Evolutionary conservation across 2,113 vertebrate genomes (phyloP), one percentile per base, ranked within the genome.

Genomic region (Prinia subflava): DNA sequence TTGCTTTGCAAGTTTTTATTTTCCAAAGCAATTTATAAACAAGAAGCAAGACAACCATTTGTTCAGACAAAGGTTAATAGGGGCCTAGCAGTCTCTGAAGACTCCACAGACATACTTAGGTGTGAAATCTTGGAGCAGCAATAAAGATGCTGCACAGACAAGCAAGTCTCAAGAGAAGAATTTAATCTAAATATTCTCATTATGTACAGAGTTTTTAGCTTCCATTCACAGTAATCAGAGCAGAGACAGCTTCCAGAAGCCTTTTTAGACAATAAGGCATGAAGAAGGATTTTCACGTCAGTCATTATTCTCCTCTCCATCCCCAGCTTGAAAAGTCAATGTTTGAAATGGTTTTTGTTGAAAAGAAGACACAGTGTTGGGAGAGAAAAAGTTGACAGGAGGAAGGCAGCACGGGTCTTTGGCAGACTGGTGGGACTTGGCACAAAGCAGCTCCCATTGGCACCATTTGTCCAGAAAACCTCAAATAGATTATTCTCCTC

Each of bases 111-210:
- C 44, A 67, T 46, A 65, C 65, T 92, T 55, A 95, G 80, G 92
- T 90, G 67, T 75, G 95, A 89, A 63, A 83, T 92, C 87, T 7
- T 73, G 69, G 35, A 89, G 55, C 15, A 47, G 83, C 69, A 75
- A 92, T 92, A 95, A 84, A 65, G 86, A 86, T 70, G 88, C 91
- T 42, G 78, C 46, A 65, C 78, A 91, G 93, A 89, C 92, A 41
- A 33, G 84, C 53, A 88, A 83, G 69, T 89, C 87, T 92, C 82
- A 64, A 84, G 42, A 78, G 92, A 70, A 88, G 77, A 55, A 44
- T 94, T 68, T 96, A 92, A 96, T 94, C 92, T 91, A 90, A 85
- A 89, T 77, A 96, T 70, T 93, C 95, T 97, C 90, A 91, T 92
- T 95, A 96, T 68, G 73, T 37, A 57, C 62, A 77, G 5, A 78